Evolutionary conservation across 2,888 invertebrate species (phyloP).

Genomic region (Tuberolachnus salignus): DNA sequence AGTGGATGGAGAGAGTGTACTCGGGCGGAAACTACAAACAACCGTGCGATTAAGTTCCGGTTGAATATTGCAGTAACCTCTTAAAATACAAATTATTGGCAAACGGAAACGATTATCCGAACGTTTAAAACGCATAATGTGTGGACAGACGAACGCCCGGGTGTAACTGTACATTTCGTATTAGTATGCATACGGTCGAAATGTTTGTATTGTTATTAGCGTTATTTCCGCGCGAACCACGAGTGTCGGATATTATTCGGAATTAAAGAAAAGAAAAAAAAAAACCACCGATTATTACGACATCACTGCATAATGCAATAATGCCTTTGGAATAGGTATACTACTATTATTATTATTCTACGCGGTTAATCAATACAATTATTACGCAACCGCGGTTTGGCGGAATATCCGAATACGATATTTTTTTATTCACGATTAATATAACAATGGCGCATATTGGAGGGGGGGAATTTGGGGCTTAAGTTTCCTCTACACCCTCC

Average conservation of each 20-base stretch:
- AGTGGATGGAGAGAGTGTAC: background rate
- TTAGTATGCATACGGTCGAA: background rate
- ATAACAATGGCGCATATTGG: too few species aligned
- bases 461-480: too few species aligned
- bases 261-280: background rate
- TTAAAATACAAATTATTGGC: background rate
- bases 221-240: conserved; percentile 4
- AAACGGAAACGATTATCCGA: conserved; percentile 40
- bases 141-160: conserved; percentile 11
- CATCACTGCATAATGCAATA: too few species aligned
- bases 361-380: too few species aligned
- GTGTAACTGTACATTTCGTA: conserved; percentile 18
- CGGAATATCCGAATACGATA: too few species aligned
- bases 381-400: too few species aligned
- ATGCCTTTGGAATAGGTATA: too few species aligned
- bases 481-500: too few species aligned
- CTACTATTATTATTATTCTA: too few species aligned
- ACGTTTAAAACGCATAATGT: background rate
- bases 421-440: too few species aligned
- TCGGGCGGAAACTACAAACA: background rate
- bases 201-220: background rate
- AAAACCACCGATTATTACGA: background rate
- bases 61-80: background rate
- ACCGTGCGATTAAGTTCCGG: conserved; percentile 20
- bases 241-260: background rate